Conservation (phyloP, 2,888 invertebrate genomes). For the Isotomurus palustris region DNA sequence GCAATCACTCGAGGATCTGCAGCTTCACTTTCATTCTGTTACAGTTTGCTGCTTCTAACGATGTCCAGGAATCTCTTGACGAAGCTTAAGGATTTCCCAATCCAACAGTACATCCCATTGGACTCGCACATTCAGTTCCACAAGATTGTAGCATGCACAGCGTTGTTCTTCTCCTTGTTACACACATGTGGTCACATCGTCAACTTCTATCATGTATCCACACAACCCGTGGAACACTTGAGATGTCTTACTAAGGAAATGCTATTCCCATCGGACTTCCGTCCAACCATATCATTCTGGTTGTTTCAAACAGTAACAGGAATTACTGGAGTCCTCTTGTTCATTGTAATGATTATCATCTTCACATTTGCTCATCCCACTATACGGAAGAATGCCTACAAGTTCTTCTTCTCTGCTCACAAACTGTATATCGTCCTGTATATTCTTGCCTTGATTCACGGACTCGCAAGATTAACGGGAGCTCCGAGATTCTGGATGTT, state of each 20-base stretch:
- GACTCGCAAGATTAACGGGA: conserved; percentile 83
- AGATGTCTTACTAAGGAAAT: conserved; percentile 89
- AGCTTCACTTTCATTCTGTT: conserved; percentile 89
- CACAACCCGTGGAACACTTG: conserved; percentile 87
- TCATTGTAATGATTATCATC: conserved; percentile 87
- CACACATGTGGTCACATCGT: conserved; percentile 93
- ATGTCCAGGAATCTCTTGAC: conserved; percentile 91
- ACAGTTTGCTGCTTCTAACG: conserved; percentile 81
- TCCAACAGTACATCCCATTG: conserved; percentile 82
- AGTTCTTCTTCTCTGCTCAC: conserved; percentile 93
- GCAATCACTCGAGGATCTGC: conserved; percentile 92
- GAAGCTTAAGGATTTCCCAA: conserved; percentile 85
- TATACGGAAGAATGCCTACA: conserved; percentile 86
- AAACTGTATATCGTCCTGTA: conserved; percentile 82
- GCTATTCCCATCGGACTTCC: conserved; percentile 87
- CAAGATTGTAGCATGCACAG: conserved; percentile 93
- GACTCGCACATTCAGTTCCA: conserved; percentile 96
- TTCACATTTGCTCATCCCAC: conserved; percentile 94
- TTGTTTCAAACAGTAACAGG: conserved; percentile 91
- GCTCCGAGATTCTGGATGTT: conserved; percentile 91
- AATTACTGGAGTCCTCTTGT: conserved; percentile 78
- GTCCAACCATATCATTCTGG: conserved; percentile 92
- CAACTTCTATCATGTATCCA: conserved; percentile 95
- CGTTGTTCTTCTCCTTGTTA: conserved; percentile 83
- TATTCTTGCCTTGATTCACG: conserved; percentile 79